Percentiles rank a stretch among this genome's conserved stretches.
These are phyloP conservation scores for Glareola pratincola DNA, from an alignment of 2,113 vertebrate species.

Conservation along the genomic window DNA sequence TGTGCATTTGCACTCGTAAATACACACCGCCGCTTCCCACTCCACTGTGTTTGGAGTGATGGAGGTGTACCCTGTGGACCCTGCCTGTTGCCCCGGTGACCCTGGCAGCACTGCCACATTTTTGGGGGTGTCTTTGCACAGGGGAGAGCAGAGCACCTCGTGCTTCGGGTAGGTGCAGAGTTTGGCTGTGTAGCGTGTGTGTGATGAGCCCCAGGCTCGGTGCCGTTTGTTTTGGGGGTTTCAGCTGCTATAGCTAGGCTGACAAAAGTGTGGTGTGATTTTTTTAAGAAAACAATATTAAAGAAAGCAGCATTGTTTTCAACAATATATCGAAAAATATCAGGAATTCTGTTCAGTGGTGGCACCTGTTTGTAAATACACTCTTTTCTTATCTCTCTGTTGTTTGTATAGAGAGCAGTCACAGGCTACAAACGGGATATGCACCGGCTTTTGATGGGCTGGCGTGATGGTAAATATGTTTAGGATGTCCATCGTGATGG, in stretches of 20 bases:
- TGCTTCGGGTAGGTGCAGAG: background rate
- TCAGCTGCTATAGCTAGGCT: background rate
- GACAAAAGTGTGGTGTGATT: background rate
- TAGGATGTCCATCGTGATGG: background rate
- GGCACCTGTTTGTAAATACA: background rate
- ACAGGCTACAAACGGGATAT: no score
- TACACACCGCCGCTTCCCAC: rapidly evolving
- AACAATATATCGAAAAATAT: background rate
- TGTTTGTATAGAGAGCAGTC: background rate
- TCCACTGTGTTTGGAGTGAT: background rate
- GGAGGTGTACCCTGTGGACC: background rate
- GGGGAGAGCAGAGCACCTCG: background rate
- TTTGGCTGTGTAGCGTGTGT: no score
- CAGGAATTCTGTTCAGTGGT: background rate
- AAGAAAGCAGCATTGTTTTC: background rate
- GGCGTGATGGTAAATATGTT: background rate
- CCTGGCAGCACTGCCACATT: rapidly evolving
- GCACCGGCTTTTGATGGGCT: background rate
- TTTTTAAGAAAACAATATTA: background rate
- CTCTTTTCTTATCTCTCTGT: background rate
- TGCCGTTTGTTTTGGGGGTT: background rate
- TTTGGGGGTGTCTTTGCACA: background rate
- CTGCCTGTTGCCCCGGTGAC: background rate
- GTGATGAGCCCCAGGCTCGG: rapidly evolving
- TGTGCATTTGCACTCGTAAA: rapidly evolving